These are phyloP conservation scores for Nasonia oneida DNA, from an alignment of 2,888 invertebrate species.

Conservation along the genomic window DNA sequence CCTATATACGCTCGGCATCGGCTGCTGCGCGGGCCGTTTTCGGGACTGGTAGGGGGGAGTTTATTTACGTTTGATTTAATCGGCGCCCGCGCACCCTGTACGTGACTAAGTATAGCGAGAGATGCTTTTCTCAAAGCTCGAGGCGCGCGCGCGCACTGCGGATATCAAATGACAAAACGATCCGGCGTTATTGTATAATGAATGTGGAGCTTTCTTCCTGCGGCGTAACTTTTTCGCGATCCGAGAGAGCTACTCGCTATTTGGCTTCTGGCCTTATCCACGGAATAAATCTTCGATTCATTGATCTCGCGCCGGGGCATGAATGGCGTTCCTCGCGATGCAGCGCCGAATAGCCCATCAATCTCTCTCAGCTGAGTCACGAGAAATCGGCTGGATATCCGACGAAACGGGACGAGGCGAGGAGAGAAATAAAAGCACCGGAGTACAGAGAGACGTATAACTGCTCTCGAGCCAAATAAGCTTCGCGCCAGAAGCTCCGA, in stretches of 20 bases:
- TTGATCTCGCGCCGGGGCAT: neutral
- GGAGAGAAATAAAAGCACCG: neutral
- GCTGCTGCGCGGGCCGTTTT: too few species aligned
- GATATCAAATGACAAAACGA: slow-evolving; percentile 59
- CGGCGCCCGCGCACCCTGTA: slow-evolving; percentile 66
- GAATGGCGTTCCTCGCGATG: neutral
- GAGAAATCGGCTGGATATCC: too few species aligned
- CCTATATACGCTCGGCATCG: neutral
- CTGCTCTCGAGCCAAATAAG: slow-evolving; percentile 72
- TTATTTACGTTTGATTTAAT: slow-evolving; percentile 76
- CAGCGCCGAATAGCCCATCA: too few species aligned
- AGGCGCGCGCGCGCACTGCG: neutral
- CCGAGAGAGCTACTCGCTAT: too few species aligned
- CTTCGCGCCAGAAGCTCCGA: slow-evolving; percentile 68
- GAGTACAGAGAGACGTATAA: neutral
- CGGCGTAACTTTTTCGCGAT: too few species aligned
- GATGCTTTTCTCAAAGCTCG: neutral
- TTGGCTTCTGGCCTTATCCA: too few species aligned
- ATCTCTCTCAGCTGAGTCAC: too few species aligned
- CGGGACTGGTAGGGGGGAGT: slow-evolving; percentile 61
- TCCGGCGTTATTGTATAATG: neutral
- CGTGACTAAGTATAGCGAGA: slow-evolving; percentile 70
- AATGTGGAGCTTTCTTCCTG: too few species aligned
- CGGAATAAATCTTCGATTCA: neutral
- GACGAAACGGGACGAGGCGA: neutral